A percentile compares a stretch with the other conserved stretches of the same genome.
Evolutionary conservation across 2,888 invertebrate genomes (phyloP).

Genomic region (Limenitis camilla): DNA sequence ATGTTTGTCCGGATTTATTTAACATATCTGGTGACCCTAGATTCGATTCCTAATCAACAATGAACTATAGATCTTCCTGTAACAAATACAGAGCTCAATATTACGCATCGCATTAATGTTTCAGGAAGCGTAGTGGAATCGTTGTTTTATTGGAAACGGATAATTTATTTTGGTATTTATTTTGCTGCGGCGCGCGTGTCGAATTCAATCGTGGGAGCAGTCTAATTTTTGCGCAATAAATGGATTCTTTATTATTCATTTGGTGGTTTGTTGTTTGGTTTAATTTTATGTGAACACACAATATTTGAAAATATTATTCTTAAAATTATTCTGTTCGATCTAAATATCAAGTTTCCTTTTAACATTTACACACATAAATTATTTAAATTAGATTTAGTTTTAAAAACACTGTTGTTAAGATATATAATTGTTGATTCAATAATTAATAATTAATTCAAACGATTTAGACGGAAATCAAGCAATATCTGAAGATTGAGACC

Average conservation of each 20-base stretch:
- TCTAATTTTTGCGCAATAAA: conserved; percentile 33
- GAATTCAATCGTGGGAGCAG: conserved; percentile 60
- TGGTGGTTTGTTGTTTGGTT: conserved; percentile 20
- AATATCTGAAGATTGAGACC: too few relatives aligned
- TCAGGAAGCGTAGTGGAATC: conserved; percentile 48
- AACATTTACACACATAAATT: too few relatives aligned
- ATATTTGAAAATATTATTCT: too few relatives aligned
- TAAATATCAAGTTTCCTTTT: too few relatives aligned
- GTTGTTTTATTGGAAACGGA: conserved; percentile 70
- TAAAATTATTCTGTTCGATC: too few relatives aligned
- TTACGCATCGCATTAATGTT: conserved; percentile 25
- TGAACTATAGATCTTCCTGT: conserved; percentile 25
- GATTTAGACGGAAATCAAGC: too few relatives aligned
- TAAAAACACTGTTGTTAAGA: too few relatives aligned
- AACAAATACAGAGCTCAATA: conserved; percentile 31
- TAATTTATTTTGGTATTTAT: conserved; percentile 72
- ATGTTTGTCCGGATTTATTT: too few relatives aligned
- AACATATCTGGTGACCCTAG: too few relatives aligned
- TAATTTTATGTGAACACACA: background rate
- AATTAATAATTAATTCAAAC: too few relatives aligned
- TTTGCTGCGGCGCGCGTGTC: conserved; percentile 45
- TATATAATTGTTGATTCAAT: too few relatives aligned
- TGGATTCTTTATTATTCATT: conserved; percentile 35
- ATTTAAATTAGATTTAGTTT: too few relatives aligned
- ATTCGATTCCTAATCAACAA: background rate